Evolutionary conservation across 2,113 vertebrate genomes (phyloP).

Genomic region (Empidonax alnorum): DNA sequence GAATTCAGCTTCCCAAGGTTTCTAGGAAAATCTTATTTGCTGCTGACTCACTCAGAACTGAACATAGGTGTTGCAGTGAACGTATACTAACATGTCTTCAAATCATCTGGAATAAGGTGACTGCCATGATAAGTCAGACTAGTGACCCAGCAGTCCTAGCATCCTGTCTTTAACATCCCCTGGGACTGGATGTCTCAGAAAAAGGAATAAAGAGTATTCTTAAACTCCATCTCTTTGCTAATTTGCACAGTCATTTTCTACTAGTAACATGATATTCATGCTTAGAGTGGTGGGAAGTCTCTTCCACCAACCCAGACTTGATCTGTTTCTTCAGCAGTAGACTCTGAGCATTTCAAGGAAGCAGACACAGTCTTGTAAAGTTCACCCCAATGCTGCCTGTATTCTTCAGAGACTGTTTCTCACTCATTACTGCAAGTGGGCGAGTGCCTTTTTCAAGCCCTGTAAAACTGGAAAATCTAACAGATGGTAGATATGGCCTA

Average conservation of each 20-base stretch:
- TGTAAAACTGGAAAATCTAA: constrained; percentile 57
- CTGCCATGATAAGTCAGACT: not conserved
- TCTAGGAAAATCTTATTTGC: not conserved
- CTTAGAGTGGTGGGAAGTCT: constrained; percentile 24
- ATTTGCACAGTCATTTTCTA: constrained; percentile 46
- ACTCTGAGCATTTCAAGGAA: constrained; percentile 44
- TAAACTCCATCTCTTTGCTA: constrained; percentile 5
- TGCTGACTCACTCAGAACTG: not conserved
- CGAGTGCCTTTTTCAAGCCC: constrained; percentile 67
- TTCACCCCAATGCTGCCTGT: constrained; percentile 31
- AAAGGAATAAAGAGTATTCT: not conserved
- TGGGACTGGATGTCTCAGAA: not conserved
- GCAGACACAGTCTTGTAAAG: constrained; percentile 38
- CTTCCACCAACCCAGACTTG: constrained; percentile 11
- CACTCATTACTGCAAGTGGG: constrained; percentile 63
- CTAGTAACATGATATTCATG: constrained; percentile 17
- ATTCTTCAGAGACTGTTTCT: constrained; percentile 49
- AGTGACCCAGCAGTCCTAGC: not conserved
- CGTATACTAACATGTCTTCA: not conserved
- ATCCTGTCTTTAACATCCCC: not conserved
- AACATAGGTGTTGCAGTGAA: not conserved
- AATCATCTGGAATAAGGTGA: not conserved
- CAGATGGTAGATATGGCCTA: constrained; percentile 60
- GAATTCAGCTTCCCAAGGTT: not conserved
- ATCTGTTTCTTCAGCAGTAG: constrained; percentile 37